Conservation (phyloP, 2,888 invertebrate species). For the Parasteatoda lunata region DNA sequence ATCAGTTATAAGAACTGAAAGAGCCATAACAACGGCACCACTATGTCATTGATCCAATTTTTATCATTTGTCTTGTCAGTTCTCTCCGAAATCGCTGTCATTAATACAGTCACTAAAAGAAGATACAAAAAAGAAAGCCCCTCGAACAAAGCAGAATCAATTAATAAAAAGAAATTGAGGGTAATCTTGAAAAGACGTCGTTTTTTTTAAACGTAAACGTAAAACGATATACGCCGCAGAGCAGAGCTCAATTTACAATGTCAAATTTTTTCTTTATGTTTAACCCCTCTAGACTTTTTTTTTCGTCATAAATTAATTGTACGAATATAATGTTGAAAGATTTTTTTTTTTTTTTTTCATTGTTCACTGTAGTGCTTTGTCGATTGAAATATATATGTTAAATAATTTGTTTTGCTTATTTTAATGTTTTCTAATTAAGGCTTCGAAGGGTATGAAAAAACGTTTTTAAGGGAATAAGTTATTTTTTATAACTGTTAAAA, state of each 20-base stretch:
- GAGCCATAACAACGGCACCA: not conserved
- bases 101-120: not conserved
- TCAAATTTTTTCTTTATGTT: not conserved
- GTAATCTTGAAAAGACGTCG: slow-evolving; percentile 25
- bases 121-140: not conserved
- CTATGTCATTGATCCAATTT: slow-evolving; percentile 25
- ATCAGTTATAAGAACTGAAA: not conserved
- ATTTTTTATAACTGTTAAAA: too few species aligned
- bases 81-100: not conserved
- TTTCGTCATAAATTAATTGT: too few species aligned
- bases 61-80: slow-evolving; percentile 23
- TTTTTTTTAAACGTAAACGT: not conserved
- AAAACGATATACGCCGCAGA: too few species aligned
- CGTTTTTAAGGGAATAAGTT: too few species aligned
- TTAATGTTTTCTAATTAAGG: too few species aligned
- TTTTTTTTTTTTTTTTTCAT: too few species aligned
- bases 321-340: too few species aligned
- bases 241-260: slow-evolving; percentile 16
- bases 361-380: too few species aligned
- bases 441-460: too few species aligned
- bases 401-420: too few species aligned
- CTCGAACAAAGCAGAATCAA: slow-evolving; percentile 28
- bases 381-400: too few species aligned
- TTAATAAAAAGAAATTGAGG: slow-evolving; percentile 42
- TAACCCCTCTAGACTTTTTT: too few species aligned